A percentile compares a stretch with the other conserved stretches of the same genome.
Conservation (phyloP, 2,797 vertebrate genomes). For the Todus mexicanus region DNA sequence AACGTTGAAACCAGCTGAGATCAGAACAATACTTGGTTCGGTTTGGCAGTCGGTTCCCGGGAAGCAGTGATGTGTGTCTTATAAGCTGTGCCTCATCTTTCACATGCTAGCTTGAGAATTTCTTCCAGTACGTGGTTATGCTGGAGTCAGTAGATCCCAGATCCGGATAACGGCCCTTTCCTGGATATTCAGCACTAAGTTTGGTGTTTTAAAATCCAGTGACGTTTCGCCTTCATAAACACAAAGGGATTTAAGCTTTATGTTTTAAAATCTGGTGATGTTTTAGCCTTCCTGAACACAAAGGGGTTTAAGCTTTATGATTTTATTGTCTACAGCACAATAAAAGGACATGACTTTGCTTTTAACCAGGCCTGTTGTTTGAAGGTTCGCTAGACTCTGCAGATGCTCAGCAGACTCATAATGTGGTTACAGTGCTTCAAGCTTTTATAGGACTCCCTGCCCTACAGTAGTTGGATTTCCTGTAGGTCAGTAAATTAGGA, state of each 20-base stretch:
- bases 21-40: background rate
- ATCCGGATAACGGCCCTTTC: background rate
- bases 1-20: background rate
- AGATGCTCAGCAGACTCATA: conserved; percentile 43
- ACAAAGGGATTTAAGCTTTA: conserved; percentile 43
- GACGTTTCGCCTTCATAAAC: background rate
- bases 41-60: background rate
- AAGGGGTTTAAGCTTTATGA: conserved; percentile 41
- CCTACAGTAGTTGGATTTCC: background rate
- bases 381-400: conserved; percentile 39
- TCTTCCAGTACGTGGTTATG: background rate
- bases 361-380: conserved; percentile 47
- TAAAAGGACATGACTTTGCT: conserved; percentile 57
- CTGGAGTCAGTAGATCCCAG: background rate
- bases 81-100: background rate
- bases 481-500: background rate
- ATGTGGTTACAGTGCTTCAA: conserved; percentile 7
- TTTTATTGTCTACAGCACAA: conserved; percentile 52
- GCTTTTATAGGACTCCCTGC: conserved; percentile 3
- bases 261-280: conserved; percentile 50
- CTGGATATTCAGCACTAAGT: conserved; percentile 26
- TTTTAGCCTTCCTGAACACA: conserved; percentile 38
- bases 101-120: background rate
- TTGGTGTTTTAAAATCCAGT: background rate
- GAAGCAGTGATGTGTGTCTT: background rate